Percentiles rank a stretch among this genome's conserved stretches.
Evolutionary conservation across 2,113 vertebrate genomes (phyloP).

Genomic region (Sorex fumeus): DNA sequence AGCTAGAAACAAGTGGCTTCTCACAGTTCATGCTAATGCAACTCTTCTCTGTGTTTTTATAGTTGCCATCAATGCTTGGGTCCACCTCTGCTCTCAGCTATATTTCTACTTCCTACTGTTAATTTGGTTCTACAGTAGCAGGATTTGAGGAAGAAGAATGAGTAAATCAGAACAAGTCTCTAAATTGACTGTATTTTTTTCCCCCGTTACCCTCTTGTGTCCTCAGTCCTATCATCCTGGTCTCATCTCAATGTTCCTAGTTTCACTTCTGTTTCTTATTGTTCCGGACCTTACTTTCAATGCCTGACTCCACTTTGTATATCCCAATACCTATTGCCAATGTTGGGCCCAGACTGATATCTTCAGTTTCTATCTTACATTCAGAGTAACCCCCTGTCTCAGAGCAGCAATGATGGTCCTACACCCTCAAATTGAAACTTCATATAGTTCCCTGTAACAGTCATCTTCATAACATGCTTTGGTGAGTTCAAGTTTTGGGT

Average conservation of each 20-base stretch:
- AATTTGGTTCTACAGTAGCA: not conserved
- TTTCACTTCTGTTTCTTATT: not conserved
- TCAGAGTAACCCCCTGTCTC: not conserved
- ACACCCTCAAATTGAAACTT: not conserved
- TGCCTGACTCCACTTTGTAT: not conserved
- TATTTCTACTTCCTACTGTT: not conserved
- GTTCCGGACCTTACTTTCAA: not conserved
- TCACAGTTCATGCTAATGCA: not conserved
- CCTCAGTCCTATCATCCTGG: not conserved
- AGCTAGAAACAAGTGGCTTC: not conserved
- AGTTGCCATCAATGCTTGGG: not conserved
- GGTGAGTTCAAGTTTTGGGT: conserved; percentile 46
- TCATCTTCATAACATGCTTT: conserved; percentile 49
- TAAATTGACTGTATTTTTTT: not conserved
- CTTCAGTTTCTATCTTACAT: not conserved
- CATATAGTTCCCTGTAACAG: conserved; percentile 22
- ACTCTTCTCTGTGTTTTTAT: not conserved
- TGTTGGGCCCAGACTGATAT: not conserved
- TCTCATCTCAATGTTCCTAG: not conserved
- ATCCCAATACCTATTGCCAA: not conserved
- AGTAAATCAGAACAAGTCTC: not conserved
- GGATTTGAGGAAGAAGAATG: not conserved
- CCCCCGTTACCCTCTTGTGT: too few species aligned
- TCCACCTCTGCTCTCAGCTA: not conserved
- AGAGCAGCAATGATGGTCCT: not conserved